Base-by-base conservation (phyloP, 2,888 invertebrate species). In the Rosalia funebris region DNA sequence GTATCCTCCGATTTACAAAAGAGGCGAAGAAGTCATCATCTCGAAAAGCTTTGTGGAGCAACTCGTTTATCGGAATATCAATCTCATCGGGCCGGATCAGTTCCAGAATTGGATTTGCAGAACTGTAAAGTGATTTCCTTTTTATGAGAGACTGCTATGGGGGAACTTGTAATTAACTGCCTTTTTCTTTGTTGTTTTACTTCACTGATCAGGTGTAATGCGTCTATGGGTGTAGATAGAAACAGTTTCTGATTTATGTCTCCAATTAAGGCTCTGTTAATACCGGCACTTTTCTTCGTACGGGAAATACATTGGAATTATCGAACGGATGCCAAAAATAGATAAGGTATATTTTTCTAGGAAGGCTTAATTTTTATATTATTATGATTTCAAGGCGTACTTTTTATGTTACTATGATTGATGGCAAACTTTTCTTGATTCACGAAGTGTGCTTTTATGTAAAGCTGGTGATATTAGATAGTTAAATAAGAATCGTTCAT, bases 141-240 rank as follows among this genome's bases (percentile, higher is more conserved):
- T 76, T 75, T 75, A 74, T 73, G 67, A 68, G 72, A 70, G 73
- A 69, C 74, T 71, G 73, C 74, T 75, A 76, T 75, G 74, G 75
- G 74, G 75, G 74, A 75, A 75, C 75, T 75, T 75, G 75, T 76
- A 76, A 76, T 76, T 76, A 75, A 74, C 68, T 71, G 47, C 34
- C 66, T 65, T 60, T 52, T 56, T 60, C 56, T 56, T 50, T 60
- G 59, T 59, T 59, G 59, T 59, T 59, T 59, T 59, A 32, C 53
- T 54, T 59, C 47, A 52, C 52, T 53, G 54, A 59, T 59, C 52
- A 59, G 47, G 53, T 52, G 59, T 46, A 59, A 46, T 36, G 54
- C 42, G 34, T 54, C 41, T 20, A 39, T 32, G 53, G 47, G 41
- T 39, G 19, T 19, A 11, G 39, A 2, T 5, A 1, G 25, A 50